These are phyloP conservation scores for Pheosia gnoma DNA, from an alignment of 2,888 invertebrate genomes.

Conservation along the genomic window DNA sequence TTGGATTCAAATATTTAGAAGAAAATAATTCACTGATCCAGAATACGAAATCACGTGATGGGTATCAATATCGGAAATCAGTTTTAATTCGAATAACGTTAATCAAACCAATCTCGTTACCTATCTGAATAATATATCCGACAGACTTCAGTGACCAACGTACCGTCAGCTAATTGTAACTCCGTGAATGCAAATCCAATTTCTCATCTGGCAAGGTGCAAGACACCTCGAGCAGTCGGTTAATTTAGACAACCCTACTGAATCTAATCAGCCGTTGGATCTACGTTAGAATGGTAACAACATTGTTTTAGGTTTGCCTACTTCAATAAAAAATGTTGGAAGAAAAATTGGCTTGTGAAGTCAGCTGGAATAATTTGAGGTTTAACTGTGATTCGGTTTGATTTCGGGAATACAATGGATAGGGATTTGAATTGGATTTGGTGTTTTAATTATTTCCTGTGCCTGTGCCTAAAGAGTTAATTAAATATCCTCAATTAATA, in stretches of 20 bases:
- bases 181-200: constrained; percentile 54
- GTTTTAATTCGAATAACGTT: constrained; percentile 5
- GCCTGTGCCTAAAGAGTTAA: no score
- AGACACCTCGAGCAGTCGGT: constrained; percentile 37
- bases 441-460: neutral
- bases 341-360: constrained; percentile 12
- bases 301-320: constrained; percentile 34
- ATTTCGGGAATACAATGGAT: neutral
- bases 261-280: constrained; percentile 40
- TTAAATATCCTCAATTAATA: no score
- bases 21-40: no score
- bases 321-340: constrained; percentile 18
- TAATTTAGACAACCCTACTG: constrained; percentile 42
- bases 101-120: constrained; percentile 28
- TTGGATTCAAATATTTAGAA: no score
- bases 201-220: constrained; percentile 38
- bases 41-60: neutral
- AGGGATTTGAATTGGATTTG: neutral
- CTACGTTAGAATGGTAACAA: constrained; percentile 34
- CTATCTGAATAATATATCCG: constrained; percentile 45
- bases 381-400: constrained; percentile 1
- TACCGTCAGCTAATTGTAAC: constrained; percentile 49
- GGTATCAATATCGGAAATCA: neutral
- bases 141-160: constrained; percentile 36
- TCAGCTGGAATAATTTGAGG: constrained; percentile 14